Conservation (phyloP, 2,797 vertebrate genomes). For the Cygnus olor region DNA sequence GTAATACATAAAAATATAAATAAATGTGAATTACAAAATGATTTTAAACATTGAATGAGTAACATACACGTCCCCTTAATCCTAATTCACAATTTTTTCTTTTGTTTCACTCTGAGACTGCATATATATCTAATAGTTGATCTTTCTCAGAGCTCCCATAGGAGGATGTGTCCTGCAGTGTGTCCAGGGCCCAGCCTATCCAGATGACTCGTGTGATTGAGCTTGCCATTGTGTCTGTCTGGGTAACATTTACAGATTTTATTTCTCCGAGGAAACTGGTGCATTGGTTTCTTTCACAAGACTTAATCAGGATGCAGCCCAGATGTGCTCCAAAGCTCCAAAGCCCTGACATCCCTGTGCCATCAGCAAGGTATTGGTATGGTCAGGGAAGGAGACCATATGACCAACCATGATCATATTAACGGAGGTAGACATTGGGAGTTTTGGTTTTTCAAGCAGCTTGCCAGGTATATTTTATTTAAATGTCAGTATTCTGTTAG, state of each 20-base stretch:
- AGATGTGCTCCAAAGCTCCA: background rate
- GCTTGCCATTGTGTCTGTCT: background rate
- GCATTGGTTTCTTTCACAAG: background rate
- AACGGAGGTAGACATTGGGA: background rate
- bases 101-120: background rate
- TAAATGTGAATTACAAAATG: background rate
- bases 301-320: background rate
- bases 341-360: background rate
- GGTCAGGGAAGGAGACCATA: background rate
- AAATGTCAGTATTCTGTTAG: background rate
- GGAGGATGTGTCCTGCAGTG: background rate
- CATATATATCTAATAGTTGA: background rate
- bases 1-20: background rate
- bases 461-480: background rate
- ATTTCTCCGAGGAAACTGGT: background rate
- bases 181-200: background rate
- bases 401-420: background rate
- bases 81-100: background rate
- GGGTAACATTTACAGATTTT: background rate
- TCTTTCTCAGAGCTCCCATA: background rate
- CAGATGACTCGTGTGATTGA: background rate
- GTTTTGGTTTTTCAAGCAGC: background rate
- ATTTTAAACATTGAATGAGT: background rate
- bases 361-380: background rate
- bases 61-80: background rate